Evolutionary conservation across 2,113 vertebrate species (phyloP).

Genomic region (Triplophysa siluroides): DNA sequence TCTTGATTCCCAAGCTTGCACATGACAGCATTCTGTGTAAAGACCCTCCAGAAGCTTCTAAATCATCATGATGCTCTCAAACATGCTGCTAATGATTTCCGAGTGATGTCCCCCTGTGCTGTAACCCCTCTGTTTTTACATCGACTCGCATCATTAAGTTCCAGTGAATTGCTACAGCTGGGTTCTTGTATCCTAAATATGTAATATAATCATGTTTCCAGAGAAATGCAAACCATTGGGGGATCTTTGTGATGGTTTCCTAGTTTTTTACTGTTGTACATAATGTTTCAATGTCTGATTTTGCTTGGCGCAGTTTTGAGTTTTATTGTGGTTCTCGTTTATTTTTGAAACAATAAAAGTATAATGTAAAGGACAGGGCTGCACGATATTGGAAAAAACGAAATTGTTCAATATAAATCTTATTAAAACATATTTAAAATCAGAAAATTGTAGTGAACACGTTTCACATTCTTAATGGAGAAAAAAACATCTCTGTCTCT

Average conservation of each 20-base stretch:
- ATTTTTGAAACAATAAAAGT: neutral
- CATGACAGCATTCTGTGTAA: neutral
- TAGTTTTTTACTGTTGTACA: neutral
- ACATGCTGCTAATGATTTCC: slow-evolving; percentile 47
- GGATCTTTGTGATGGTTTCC: neutral
- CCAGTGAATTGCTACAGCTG: neutral
- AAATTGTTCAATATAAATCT: too few species aligned
- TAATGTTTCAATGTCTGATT: neutral
- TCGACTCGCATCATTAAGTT: neutral
- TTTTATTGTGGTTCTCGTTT: too few species aligned
- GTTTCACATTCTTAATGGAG: too few species aligned
- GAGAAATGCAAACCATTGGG: neutral
- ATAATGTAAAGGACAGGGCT: too few species aligned
- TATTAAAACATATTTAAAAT: too few species aligned
- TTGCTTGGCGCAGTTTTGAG: too few species aligned
- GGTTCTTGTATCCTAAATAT: neutral
- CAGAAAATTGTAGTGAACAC: too few species aligned
- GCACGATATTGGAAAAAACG: too few species aligned
- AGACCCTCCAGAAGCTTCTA: slow-evolving; percentile 51
- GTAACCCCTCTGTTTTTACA: neutral
- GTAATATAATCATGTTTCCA: neutral
- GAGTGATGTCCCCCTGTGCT: slow-evolving; percentile 22
- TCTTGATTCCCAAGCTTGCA: neutral
- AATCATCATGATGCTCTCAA: slow-evolving; percentile 32
- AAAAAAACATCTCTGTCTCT: too few species aligned